These are phyloP conservation scores for Trachelus stipa DNA, from an alignment of 2,888 invertebrate genomes.

Conservation along the genomic window DNA sequence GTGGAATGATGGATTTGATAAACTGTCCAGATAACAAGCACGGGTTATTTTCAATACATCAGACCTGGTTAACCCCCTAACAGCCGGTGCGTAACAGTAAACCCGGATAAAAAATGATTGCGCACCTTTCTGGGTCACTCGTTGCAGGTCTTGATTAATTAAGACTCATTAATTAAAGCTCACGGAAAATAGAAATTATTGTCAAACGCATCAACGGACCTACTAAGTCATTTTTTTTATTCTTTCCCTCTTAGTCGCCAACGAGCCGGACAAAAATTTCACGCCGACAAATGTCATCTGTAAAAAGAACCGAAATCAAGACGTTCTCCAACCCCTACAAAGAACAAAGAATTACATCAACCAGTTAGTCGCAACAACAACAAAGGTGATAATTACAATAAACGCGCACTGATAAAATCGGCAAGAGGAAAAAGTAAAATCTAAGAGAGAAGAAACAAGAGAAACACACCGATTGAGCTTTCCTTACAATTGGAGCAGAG, in stretches of 20 bases:
- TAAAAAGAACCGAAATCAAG: too few species aligned
- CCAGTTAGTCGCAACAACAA: background rate
- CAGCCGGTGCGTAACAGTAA: constrained; percentile 3
- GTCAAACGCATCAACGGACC: background rate
- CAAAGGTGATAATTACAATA: background rate
- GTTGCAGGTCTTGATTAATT: constrained; percentile 39
- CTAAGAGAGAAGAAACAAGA: background rate
- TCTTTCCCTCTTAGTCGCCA: background rate
- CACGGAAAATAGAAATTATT: constrained; percentile 20
- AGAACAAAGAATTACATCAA: background rate
- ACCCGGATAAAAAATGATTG: constrained; percentile 10
- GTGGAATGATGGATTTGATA: constrained; percentile 51
- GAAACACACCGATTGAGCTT: background rate
- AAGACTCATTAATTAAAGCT: constrained; percentile 40
- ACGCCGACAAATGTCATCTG: too few species aligned
- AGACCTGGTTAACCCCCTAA: constrained; percentile 39
- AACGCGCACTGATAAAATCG: background rate
- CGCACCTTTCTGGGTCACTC: constrained; percentile 31
- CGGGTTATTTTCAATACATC: constrained; percentile 52
- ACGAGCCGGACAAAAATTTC: background rate
- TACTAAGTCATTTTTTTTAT: background rate
- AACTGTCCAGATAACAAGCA: constrained; percentile 48
- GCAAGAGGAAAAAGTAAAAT: background rate
- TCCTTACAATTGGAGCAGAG: background rate
- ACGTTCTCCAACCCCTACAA: too few species aligned